A percentile compares a stretch with the other conserved stretches of the same genome.
Conservation (phyloP, 2,113 vertebrate species). For the Suricata suricatta region DNA sequence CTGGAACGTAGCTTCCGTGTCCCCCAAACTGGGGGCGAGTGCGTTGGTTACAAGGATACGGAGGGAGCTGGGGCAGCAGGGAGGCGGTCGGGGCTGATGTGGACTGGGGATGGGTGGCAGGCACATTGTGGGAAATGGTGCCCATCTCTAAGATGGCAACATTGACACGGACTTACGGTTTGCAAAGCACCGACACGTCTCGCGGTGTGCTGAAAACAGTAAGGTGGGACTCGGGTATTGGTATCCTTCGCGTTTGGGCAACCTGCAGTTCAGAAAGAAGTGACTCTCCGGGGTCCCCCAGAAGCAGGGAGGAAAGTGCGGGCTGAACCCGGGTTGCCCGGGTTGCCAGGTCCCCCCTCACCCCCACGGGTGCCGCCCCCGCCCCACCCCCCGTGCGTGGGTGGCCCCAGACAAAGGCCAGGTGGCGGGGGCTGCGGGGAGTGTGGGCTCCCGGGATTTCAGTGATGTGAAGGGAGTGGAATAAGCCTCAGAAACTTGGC, state of each 20-base stretch:
- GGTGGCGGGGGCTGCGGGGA: too few relatives aligned
- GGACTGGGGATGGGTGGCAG: neutral
- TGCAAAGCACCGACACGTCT: neutral
- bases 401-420: neutral
- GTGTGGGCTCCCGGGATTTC: accelerated
- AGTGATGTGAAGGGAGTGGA: too few relatives aligned
- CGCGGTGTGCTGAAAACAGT: neutral
- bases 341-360: accelerated
- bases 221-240: neutral
- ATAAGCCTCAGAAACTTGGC: neutral
- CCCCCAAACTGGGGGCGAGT: neutral
- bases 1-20: neutral
- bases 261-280: neutral
- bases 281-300: neutral
- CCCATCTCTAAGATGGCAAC: neutral
- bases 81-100: neutral
- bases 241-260: neutral
- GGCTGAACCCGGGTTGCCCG: neutral
- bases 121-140: too few relatives aligned
- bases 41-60: neutral
- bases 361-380: too few relatives aligned
- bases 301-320: neutral
- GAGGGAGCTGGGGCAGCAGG: neutral
- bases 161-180: neutral
- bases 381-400: too few relatives aligned